Base-by-base conservation (phyloP, 2,888 invertebrate species). In the Exephanes ischioxanthus region DNA sequence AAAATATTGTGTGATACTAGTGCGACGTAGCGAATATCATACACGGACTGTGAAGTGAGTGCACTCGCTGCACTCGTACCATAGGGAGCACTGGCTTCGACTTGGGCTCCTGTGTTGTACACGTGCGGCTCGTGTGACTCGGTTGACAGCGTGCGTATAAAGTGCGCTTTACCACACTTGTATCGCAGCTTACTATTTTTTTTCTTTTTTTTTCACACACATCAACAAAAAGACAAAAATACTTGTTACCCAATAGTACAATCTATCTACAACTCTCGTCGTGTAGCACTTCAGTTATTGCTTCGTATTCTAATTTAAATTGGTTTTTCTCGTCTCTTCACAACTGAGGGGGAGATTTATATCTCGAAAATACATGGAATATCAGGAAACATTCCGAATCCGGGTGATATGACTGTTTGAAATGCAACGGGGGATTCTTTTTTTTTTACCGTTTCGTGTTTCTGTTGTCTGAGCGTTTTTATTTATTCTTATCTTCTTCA, bases 391-490 rank as follows among this genome's bases (percentile, higher is more conserved):
- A 81, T 82, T 72, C 53, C 76, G 68, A 78, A 79, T 78, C 68
- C 80, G 77, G 45, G 75, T 80, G 85, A 87, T 85, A 83, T 87
- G 87, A 87, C 73, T 87, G 68, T 48, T 77, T 80, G 55, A 66
- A 76, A 79, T 80, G 78, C 71, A 80, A 78, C 51, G 70, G 55
- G 45, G 14, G 5, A 41, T 45, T 45, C 4, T 79, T 67, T 66
- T 72, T 70, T 48, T 72, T 75, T 68, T 19, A n/a, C 19, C 22
- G 3, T 80, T 66, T 53, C 33, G 58, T 75, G 26, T 70, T 61
- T 48, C 19, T 58, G 58, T 58, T 53, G 11, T 72, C 33, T 66
- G 77, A 66, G 48, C 51, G 48, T 72, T 0, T 72, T 63, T 66
- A 7, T 72, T 26, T 9, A 41, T 51, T 33, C 14, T 16, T 4